Percentiles rank a stretch among this genome's conserved stretches.
These are phyloP conservation scores for Latrodectus hesperus DNA, from an alignment of 2,888 invertebrate species.

Conservation along the genomic window DNA sequence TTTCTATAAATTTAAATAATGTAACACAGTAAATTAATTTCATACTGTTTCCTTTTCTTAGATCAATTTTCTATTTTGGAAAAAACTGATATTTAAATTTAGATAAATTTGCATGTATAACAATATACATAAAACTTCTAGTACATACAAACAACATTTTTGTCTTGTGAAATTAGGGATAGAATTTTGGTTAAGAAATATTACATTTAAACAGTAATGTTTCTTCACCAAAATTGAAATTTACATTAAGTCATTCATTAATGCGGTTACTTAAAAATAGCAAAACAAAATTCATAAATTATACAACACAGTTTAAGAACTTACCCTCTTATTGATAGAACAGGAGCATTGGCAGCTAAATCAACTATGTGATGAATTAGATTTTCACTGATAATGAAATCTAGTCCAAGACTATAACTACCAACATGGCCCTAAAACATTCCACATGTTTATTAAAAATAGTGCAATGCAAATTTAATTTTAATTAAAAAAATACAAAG, in stretches of 20 bases:
- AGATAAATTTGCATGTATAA: not conserved
- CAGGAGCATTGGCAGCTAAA: slow-evolving; percentile 85
- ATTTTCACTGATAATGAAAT: slow-evolving; percentile 81
- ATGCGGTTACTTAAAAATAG: not conserved
- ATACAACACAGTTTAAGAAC: not conserved
- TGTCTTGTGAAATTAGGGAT: not conserved
- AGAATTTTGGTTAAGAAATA: not conserved
- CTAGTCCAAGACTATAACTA: slow-evolving; percentile 84
- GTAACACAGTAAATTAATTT: not conserved
- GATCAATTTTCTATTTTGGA: not conserved
- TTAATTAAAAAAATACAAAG: too few relatives aligned
- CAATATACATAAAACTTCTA: not conserved
- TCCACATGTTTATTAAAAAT: not conserved
- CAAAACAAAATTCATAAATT: not conserved
- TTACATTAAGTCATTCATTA: not conserved
- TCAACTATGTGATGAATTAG: slow-evolving; percentile 79
- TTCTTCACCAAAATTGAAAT: not conserved
- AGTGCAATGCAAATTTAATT: too few relatives aligned
- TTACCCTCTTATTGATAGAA: slow-evolving; percentile 87
- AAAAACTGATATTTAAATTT: slow-evolving; percentile 4
- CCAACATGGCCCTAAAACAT: slow-evolving; percentile 82
- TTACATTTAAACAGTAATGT: not conserved
- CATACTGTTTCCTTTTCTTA: not conserved
- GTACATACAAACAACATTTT: not conserved
- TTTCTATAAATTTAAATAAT: too few relatives aligned